Conservation (phyloP, 2,113 vertebrate species). For the Todiramphus saurophagus region DNA sequence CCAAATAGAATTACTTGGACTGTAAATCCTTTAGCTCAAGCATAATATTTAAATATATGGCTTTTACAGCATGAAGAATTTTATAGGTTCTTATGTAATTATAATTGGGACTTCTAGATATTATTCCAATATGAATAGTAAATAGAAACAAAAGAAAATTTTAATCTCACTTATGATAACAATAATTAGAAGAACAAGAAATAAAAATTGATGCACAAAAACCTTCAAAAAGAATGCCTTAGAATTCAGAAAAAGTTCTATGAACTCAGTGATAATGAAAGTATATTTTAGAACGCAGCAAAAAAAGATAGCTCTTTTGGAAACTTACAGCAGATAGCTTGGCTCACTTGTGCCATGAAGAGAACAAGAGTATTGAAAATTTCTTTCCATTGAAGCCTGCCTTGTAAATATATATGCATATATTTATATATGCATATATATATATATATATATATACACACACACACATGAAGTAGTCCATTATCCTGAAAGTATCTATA, state of each 20-base stretch:
- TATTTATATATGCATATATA: no score
- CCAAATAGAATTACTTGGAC: not conserved
- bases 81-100: not conserved
- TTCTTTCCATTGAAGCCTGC: not conserved
- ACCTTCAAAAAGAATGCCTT: not conserved
- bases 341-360: not conserved
- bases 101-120: not conserved
- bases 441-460: no score
- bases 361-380: not conserved
- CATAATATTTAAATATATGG: not conserved
- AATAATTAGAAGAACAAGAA: not conserved
- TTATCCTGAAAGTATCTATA: not conserved
- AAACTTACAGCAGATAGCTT: not conserved
- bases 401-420: not conserved
- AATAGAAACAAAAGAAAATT: not conserved
- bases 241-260: not conserved
- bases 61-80: not conserved
- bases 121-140: not conserved
- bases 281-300: not conserved
- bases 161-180: not conserved
- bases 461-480: not conserved
- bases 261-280: not conserved
- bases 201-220: not conserved
- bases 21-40: not conserved
- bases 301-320: not conserved